A percentile compares a stretch with the other conserved stretches of the same genome.
phyloP scores from a whole-genome alignment of 2,797 vertebrate genomes.

The Rhinatrema bivittatum region DNA sequence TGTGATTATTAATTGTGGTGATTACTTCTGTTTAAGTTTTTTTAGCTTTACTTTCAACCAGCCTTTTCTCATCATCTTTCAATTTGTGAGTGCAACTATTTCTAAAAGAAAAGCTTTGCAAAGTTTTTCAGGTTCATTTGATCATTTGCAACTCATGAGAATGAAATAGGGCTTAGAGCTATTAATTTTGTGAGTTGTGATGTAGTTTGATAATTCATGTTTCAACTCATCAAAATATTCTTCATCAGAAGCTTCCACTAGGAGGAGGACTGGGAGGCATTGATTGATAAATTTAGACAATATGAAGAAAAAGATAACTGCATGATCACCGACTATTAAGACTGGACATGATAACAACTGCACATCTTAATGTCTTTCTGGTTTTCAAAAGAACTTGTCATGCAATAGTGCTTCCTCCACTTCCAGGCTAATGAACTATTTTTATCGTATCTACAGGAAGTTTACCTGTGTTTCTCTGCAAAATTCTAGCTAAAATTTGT shows the following conservation, averaged over 20 bases:
- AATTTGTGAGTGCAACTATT: constrained; percentile 72
- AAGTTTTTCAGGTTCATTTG: constrained; percentile 55
- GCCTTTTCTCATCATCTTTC: constrained; percentile 51
- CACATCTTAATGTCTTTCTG: constrained; percentile 61
- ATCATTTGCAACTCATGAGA: constrained; percentile 64
- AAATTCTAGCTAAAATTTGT: constrained; percentile 38
- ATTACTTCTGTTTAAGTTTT: constrained; percentile 41
- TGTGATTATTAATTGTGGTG: constrained; percentile 59
- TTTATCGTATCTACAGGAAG: constrained; percentile 51
- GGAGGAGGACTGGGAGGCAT: constrained; percentile 63
- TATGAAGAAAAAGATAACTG: no score
- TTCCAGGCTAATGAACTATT: constrained; percentile 77
- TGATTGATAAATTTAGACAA: constrained; percentile 46
- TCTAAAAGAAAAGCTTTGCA: constrained; percentile 54
- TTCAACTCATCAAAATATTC: constrained; percentile 64
- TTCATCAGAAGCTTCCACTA: constrained; percentile 67
- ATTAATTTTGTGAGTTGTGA: constrained; percentile 43
- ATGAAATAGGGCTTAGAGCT: constrained; percentile 56
- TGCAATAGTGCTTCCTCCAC: constrained; percentile 76
- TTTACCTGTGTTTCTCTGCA: constrained; percentile 24
- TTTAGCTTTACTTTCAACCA: constrained; percentile 52
- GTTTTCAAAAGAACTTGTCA: constrained; percentile 73
- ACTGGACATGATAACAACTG: constrained; percentile 48
- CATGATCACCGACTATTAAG: constrained; percentile 52
- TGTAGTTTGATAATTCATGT: constrained; percentile 47